A percentile compares a stretch with the other conserved stretches of the same genome.
Evolutionary conservation across 2,888 invertebrate genomes (phyloP).

Genomic region (Idaea straminata): DNA sequence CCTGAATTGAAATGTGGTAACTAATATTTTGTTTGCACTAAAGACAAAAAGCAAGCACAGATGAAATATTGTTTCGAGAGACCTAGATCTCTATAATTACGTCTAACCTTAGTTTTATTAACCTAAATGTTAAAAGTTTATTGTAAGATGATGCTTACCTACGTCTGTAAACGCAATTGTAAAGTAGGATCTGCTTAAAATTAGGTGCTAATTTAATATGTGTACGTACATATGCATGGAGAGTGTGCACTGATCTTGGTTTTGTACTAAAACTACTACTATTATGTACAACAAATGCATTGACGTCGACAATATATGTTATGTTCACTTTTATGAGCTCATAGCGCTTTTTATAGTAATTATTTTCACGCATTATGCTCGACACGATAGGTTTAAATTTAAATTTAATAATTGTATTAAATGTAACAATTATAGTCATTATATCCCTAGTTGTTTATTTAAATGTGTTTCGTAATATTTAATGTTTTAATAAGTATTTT

Average conservation of each 20-base stretch:
- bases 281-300: slow-evolving; percentile 57
- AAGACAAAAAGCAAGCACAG: not conserved
- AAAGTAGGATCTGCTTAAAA: slow-evolving; percentile 66
- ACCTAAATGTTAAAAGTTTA: slow-evolving; percentile 1
- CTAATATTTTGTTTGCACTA: not conserved
- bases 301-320: slow-evolving; percentile 75
- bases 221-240: slow-evolving; percentile 62
- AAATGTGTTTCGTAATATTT: slow-evolving; percentile 37
- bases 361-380: not conserved
- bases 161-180: slow-evolving; percentile 47
- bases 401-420: slow-evolving; percentile 5
- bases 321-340: slow-evolving; percentile 35
- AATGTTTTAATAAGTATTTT: slow-evolving; percentile 39
- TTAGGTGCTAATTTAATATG: slow-evolving; percentile 70
- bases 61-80: not conserved
- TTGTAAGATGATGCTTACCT: slow-evolving; percentile 33
- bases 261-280: slow-evolving; percentile 46
- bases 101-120: not conserved
- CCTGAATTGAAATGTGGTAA: not conserved
- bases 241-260: slow-evolving; percentile 59
- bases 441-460: slow-evolving; percentile 12
- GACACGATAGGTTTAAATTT: slow-evolving; percentile 3
- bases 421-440: slow-evolving; percentile 2
- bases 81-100: slow-evolving; percentile 1
- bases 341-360: slow-evolving; percentile 36